Base-by-base conservation (phyloP, 2,888 invertebrate genomes). In the Nudaria mundana region DNA sequence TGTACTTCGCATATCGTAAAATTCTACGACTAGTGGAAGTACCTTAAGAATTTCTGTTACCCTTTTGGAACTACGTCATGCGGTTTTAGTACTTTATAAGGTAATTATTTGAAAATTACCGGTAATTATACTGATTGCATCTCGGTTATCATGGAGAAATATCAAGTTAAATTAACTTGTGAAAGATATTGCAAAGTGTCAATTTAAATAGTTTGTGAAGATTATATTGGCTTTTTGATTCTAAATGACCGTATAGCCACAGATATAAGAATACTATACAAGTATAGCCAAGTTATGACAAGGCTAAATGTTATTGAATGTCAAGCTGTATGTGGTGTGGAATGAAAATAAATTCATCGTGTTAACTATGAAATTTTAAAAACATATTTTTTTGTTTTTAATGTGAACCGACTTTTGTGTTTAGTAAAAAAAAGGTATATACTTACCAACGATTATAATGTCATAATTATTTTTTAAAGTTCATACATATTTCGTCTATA, bases 81-180 rank as follows among this genome's bases (percentile, higher is more conserved):
- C 29, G 14, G n/a, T 6, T 35, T 22, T 16, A 30, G 14, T 18
- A 8, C 13, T 29, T 33, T 37, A 42, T 26, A 38, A 40, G 34
- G 37, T 3, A 40, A 43, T 40, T 39, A 30, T 8, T 40, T 24
- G 30, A 36, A 16, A 43, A 51, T 53, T 44, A 37, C 29, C 31
- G 7, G 23, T 36, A 42, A 56, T 58, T 52, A 44, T 14, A 30
- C 20, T 5, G 20, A 33, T 37, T 39, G 11, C 26, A 15, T 7
- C n/a, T 13, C 6, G 22, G 23, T 33, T 18, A 4, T 31, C 20
- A 33, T 23, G 25, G 22, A 16, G 20, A 8, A 12, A 32, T 45
- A 59, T 52, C n/a, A n/a, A n/a, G n/a, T 52, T 44, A 41, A 37
- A 37, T 40, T 18, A 40, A 23, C 37, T 44, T 44, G 39, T 44